Evolutionary conservation across 2,797 vertebrate genomes (phyloP).

Genomic region (Onychomys arenicola): DNA sequence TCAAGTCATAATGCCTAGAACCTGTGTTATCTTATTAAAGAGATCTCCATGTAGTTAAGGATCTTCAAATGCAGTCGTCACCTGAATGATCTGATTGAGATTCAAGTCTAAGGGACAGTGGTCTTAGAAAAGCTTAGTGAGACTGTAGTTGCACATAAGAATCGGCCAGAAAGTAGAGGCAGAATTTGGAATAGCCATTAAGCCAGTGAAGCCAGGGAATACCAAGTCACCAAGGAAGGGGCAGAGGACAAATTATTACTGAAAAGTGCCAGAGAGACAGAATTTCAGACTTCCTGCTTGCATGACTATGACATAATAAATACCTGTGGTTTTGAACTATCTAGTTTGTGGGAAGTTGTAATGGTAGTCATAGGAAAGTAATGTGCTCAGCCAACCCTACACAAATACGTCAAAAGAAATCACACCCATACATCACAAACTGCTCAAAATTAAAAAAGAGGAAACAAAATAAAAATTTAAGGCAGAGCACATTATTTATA

Average conservation of each 20-base stretch:
- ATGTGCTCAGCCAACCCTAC: conserved; percentile 3
- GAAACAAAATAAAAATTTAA: not conserved
- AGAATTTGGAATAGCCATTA: not conserved
- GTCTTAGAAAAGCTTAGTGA: not conserved
- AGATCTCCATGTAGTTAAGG: not conserved
- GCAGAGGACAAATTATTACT: not conserved
- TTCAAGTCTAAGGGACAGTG: not conserved
- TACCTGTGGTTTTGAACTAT: conserved; percentile 56
- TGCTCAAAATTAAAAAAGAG: conserved; percentile 16
- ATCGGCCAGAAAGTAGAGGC: not conserved
- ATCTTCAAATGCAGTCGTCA: not conserved
- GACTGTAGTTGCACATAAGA: not conserved
- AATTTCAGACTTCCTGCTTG: not conserved
- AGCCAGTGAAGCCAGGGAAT: not conserved
- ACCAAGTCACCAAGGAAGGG: not conserved
- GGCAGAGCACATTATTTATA: not conserved
- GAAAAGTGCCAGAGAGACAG: not conserved
- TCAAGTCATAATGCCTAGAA: not conserved
- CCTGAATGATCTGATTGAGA: not conserved
- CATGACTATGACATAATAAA: not conserved
- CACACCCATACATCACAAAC: not conserved
- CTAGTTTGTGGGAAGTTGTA: not conserved
- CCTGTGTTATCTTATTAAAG: conserved; percentile 11
- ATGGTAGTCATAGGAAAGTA: conserved; percentile 37
- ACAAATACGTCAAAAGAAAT: conserved; percentile 27